These are phyloP conservation scores for Medauroidea extradentata DNA, from an alignment of 1,140 invertebrate species.

Conservation along the genomic window DNA sequence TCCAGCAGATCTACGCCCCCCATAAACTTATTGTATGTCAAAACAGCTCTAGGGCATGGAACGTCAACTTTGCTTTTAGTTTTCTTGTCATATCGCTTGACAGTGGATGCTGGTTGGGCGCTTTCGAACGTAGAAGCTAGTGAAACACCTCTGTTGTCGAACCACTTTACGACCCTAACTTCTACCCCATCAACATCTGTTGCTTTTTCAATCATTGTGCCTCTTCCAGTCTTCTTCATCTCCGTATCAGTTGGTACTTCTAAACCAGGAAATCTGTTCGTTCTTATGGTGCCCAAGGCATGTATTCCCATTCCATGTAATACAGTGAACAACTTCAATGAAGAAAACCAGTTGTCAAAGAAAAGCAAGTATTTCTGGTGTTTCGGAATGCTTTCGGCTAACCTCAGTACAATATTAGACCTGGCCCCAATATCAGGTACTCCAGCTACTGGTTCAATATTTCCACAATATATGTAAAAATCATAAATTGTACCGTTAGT, in stretches of 20 bases:
- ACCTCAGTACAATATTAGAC: not conserved
- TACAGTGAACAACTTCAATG: constrained; percentile 18
- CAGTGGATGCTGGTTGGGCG: not conserved
- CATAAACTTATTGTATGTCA: constrained; percentile 21
- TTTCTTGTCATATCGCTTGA: not conserved
- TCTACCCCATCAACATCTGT: constrained; percentile 2
- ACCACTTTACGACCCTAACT: constrained; percentile 3
- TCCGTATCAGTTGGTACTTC: constrained; percentile 21
- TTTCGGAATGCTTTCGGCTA: not conserved
- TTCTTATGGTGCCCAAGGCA: constrained; percentile 39
- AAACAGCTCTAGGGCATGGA: not conserved
- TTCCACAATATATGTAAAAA: constrained; percentile 43
- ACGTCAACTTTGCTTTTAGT: not conserved
- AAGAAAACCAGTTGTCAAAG: constrained; percentile 16
- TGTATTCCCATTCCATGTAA: constrained; percentile 24
- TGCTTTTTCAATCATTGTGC: not conserved
- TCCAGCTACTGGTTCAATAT: not conserved
- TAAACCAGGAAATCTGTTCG: constrained; percentile 34
- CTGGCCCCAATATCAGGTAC: constrained; percentile 1
- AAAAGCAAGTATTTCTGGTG: not conserved
- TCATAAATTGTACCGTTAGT: constrained; percentile 37
- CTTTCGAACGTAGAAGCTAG: not conserved
- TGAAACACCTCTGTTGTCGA: not conserved
- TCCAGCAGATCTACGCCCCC: constrained; percentile 33
- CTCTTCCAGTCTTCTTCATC: not conserved